Percentiles rank a stretch among this genome's conserved stretches.
Evolutionary conservation across 2,888 invertebrate species (phyloP).

Genomic region (Coenonympha arcania): DNA sequence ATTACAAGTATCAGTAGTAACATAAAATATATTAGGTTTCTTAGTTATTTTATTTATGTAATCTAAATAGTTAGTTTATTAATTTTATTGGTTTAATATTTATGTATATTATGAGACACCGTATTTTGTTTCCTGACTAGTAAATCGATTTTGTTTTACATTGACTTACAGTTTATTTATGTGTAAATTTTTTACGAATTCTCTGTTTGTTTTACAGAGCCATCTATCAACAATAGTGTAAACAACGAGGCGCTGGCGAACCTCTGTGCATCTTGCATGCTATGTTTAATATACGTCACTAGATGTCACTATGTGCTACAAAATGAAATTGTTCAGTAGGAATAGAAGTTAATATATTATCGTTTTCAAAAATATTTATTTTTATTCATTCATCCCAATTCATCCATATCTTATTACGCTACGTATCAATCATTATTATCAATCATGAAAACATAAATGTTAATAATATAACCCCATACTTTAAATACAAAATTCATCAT

Average conservation of each 20-base stretch:
- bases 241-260: not conserved
- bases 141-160: no score
- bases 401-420: not conserved
- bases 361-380: not conserved
- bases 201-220: constrained; percentile 2
- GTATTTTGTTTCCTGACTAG: no score
- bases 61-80: no score
- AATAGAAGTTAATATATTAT: no score
- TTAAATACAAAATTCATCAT: not conserved
- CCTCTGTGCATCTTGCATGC: not conserved
- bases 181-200: no score
- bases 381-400: not conserved
- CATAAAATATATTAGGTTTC: not conserved
- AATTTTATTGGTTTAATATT: no score
- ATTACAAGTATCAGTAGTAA: not conserved
- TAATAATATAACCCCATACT: not conserved
- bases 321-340: not conserved
- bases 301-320: constrained; percentile 4
- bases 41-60: no score
- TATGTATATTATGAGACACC: no score
- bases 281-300: not conserved
- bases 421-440: not conserved
- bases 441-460: not conserved
- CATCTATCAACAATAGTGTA: not conserved
- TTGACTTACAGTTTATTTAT: no score